These are phyloP conservation scores for Latrodectus geometricus DNA, from an alignment of 1,140 invertebrate genomes.

Conservation along the genomic window DNA sequence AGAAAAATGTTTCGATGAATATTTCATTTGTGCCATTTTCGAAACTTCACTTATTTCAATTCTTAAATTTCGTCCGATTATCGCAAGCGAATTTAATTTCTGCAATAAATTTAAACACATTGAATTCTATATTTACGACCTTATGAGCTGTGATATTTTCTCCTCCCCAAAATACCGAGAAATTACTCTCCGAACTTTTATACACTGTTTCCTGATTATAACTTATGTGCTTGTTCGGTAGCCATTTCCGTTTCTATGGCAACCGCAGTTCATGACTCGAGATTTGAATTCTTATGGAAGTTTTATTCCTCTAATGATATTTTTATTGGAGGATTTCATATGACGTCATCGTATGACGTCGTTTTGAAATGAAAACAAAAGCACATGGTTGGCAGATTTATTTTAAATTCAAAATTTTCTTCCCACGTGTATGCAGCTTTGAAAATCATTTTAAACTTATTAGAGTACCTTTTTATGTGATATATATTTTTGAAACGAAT, in stretches of 20 bases:
- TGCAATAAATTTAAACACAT: too few relatives aligned
- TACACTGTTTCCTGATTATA: background rate
- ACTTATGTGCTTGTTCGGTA: background rate
- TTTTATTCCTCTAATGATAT: constrained; percentile 2
- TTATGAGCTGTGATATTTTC: too few relatives aligned
- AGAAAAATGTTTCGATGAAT: too few relatives aligned
- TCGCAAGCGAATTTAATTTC: too few relatives aligned
- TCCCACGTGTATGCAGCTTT: background rate
- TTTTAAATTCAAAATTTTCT: background rate
- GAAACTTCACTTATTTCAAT: too few relatives aligned
- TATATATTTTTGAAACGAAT: too few relatives aligned
- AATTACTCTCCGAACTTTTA: too few relatives aligned
- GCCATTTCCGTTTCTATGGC: background rate
- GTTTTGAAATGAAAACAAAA: background rate
- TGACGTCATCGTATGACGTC: background rate
- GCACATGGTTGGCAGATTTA: background rate
- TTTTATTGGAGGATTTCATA: background rate
- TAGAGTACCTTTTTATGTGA: too few relatives aligned
- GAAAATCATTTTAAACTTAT: background rate
- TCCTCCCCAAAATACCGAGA: too few relatives aligned
- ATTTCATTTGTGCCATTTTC: too few relatives aligned
- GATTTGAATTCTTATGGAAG: background rate
- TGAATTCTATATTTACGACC: too few relatives aligned
- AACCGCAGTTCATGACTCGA: background rate
- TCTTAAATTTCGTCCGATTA: too few relatives aligned